Evolutionary conservation across 1,140 invertebrate genomes (phyloP), one percentile per base, ranked within the genome.

Genomic region (Euura lappo): DNA sequence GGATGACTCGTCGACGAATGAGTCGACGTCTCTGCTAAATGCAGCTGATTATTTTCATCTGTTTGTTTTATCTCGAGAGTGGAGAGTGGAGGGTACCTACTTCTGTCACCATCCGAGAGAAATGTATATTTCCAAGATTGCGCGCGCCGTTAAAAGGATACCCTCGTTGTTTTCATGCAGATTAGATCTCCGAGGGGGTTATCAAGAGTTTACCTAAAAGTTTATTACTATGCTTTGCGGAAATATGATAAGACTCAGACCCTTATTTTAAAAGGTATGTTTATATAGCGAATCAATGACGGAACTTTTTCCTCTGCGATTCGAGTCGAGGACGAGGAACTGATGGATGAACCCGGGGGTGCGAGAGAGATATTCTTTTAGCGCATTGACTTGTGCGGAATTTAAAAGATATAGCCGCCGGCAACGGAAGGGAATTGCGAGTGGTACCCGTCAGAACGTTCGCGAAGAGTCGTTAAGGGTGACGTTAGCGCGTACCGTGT

Each of bases 401-500:
- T 60, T 60, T 60, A 60, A 60, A 60, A 60, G 51, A 60, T 60
- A 60, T 60, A 60, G 51, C 51, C 51, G 8, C 51, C 8, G 51
- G 51, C 51, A 60, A 6, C 6, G 13, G 5, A n/a, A 3, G 13
- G 51, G 51, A n/a, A 60, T 11, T n/a, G 75, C 45, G 65, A 70
- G 77, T 78, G 74, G 79, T 79, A 74, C 66, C 76, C 70, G 13
- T 74, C 65, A 75, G 70, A 70, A 79, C 13, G 44, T 10, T 68
- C 13, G 42, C 3, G 66, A 71, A 73, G 83, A 83, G 83, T 84
- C 83, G 84, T 85, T 85, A 85, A 84, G 79, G 77, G 70, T 79
- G 78, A 84, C 80, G 80, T 84, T 84, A 84, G 80, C 78, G 80
- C 78, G 78, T 68, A 77, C 74, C 70, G 77, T 69, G 72, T 80